These are phyloP conservation scores for Lasioglossum pauxillum DNA, from an alignment of 2,888 invertebrate species.

Conservation along the genomic window DNA sequence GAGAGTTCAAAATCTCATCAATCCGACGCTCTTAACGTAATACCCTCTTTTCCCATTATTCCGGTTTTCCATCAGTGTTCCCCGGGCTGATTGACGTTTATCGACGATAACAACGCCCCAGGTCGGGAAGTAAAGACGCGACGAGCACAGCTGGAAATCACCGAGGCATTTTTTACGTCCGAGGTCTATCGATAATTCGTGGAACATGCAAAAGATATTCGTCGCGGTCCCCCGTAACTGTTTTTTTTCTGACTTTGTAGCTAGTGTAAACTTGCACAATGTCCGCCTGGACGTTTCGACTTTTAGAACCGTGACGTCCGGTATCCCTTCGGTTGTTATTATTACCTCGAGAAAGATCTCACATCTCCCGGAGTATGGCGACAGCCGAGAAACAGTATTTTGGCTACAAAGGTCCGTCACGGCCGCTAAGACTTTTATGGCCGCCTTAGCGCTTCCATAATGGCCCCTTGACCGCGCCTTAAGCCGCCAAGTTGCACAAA, in stretches of 20 bases:
- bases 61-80: conserved; percentile 27
- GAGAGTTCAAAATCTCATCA: background rate
- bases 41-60: conserved; percentile 4
- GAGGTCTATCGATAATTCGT: conserved; percentile 52
- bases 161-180: conserved; percentile 34
- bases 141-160: conserved; percentile 49
- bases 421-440: conserved; percentile 77
- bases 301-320: conserved; percentile 67
- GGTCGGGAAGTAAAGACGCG: conserved; percentile 28
- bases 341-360: conserved; percentile 61
- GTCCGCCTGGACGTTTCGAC: conserved; percentile 37
- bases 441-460: conserved; percentile 68
- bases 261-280: conserved; percentile 41
- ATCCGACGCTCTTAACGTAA: background rate
- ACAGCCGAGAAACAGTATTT: conserved; percentile 72
- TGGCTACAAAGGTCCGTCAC: conserved; percentile 75
- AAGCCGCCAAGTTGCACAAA: conserved; percentile 69
- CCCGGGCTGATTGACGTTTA: conserved; percentile 48
- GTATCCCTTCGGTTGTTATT: conserved; percentile 43
- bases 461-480: conserved; percentile 39
- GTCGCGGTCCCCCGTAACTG: conserved; percentile 39
- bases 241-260: conserved; percentile 41
- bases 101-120: conserved; percentile 49
- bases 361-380: conserved; percentile 54
- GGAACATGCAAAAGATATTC: conserved; percentile 63